Evolutionary conservation across 2,797 vertebrate genomes (phyloP).

Genomic region (Eremophila alpestris): DNA sequence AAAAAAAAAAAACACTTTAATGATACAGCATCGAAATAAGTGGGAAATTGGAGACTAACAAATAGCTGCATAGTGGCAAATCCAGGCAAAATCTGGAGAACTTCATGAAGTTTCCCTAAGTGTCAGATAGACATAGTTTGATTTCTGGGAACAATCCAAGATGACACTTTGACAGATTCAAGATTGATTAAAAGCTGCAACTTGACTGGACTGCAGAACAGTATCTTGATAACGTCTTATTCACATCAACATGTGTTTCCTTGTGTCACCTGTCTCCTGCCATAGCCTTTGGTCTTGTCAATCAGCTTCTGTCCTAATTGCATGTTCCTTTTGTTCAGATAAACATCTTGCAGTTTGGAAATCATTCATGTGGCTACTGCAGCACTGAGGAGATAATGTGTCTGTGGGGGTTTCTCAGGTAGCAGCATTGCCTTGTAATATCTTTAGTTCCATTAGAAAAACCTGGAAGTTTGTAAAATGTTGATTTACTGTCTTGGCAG

Average conservation of each 20-base stretch:
- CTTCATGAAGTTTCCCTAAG: not conserved
- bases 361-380: not conserved
- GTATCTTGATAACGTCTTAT: not conserved
- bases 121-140: not conserved
- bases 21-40: not conserved
- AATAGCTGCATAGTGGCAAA: not conserved
- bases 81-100: not conserved
- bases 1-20: not conserved
- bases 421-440: not conserved
- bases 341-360: not conserved
- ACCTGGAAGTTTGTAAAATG: not conserved
- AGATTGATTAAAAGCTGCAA: not conserved
- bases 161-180: not conserved
- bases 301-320: not conserved
- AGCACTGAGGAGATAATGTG: not conserved
- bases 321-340: not conserved
- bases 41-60: not conserved
- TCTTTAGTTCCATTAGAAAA: not conserved
- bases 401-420: not conserved
- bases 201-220: not conserved
- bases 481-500: not conserved
- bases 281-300: not conserved
- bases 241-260: not conserved
- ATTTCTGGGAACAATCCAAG: not conserved
- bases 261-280: not conserved